These are phyloP conservation scores for Agrilus cyanescens DNA, from an alignment of 2,888 invertebrate species.

Conservation along the genomic window DNA sequence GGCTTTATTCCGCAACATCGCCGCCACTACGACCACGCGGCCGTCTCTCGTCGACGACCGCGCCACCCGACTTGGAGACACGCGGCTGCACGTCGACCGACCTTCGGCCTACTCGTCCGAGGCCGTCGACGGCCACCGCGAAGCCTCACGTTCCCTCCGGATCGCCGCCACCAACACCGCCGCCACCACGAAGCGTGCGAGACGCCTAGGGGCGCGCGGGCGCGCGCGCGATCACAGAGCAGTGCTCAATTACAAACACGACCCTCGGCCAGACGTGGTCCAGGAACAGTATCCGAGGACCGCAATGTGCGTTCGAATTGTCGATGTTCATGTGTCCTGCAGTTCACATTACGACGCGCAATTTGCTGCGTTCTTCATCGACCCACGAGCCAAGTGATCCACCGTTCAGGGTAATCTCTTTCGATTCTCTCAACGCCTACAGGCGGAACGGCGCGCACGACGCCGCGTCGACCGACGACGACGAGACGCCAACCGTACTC, in stretches of 20 bases:
- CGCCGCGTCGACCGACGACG: too few relatives aligned
- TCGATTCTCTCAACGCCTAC: too few relatives aligned
- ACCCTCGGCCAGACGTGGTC: conserved; percentile 42
- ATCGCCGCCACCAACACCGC: too few relatives aligned
- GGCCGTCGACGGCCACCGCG: background rate
- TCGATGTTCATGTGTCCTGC: conserved; percentile 49
- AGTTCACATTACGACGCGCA: conserved; percentile 38
- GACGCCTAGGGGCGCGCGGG: too few relatives aligned
- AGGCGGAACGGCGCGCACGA: too few relatives aligned
- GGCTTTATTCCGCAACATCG: background rate
- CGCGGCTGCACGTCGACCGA: background rate
- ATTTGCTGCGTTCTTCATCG: conserved; percentile 47
- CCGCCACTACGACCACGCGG: background rate
- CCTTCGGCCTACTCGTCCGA: background rate
- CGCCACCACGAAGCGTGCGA: too few relatives aligned
- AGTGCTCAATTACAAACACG: conserved; percentile 20
- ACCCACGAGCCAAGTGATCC: conserved; percentile 49
- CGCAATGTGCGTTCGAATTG: conserved; percentile 50
- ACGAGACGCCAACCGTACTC: too few relatives aligned
- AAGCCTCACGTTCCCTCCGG: background rate
- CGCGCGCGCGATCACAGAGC: background rate
- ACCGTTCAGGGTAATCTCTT: conserved; percentile 28
- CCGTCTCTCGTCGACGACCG: background rate
- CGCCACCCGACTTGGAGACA: background rate
- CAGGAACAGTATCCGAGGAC: conserved; percentile 37